Evolutionary conservation across 2,888 invertebrate species (phyloP).

Genomic region (Epirrhoe alternata): DNA sequence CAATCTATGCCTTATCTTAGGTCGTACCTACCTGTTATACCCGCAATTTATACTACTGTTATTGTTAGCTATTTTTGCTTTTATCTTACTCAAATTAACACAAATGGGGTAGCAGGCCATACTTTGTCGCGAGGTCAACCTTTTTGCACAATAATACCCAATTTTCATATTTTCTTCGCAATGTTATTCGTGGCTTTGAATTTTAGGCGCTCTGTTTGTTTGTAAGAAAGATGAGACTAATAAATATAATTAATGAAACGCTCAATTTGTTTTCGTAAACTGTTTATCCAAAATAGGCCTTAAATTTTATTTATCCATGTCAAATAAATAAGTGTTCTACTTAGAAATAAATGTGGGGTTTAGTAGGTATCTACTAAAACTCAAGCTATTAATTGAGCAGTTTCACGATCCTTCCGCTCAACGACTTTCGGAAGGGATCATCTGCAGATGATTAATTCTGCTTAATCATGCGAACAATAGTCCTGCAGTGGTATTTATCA

Average conservation of each 20-base stretch:
- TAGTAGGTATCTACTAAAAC: constrained; percentile 1
- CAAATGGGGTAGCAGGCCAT: constrained; percentile 32
- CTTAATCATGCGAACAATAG: constrained; percentile 41
- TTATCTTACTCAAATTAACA: constrained; percentile 45
- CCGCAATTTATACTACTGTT: constrained; percentile 43
- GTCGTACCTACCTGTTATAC: constrained; percentile 41
- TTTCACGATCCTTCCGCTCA: constrained; percentile 20
- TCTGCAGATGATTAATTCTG: constrained; percentile 43
- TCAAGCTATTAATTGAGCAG: constrained; percentile 8
- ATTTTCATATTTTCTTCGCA: constrained; percentile 31
- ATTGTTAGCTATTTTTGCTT: constrained; percentile 43
- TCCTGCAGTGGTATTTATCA: constrained; percentile 44
- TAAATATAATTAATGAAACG: constrained; percentile 39
- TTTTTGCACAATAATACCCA: constrained; percentile 37
- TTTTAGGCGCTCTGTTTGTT: constrained; percentile 28
- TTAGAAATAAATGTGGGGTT: constrained; percentile 10
- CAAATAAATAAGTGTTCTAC: constrained; percentile 17
- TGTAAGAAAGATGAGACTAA: constrained; percentile 32
- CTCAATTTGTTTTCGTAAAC: constrained; percentile 34
- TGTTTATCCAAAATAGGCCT: constrained; percentile 24
- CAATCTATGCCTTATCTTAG: constrained; percentile 43
- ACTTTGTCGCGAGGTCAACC: constrained; percentile 37
- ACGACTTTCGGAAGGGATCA: constrained; percentile 32
- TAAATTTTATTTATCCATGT: constrained; percentile 17
- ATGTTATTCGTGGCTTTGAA: constrained; percentile 26